These are phyloP conservation scores for Ischnura elegans DNA, from an alignment of 2,888 invertebrate species.

Conservation along the genomic window DNA sequence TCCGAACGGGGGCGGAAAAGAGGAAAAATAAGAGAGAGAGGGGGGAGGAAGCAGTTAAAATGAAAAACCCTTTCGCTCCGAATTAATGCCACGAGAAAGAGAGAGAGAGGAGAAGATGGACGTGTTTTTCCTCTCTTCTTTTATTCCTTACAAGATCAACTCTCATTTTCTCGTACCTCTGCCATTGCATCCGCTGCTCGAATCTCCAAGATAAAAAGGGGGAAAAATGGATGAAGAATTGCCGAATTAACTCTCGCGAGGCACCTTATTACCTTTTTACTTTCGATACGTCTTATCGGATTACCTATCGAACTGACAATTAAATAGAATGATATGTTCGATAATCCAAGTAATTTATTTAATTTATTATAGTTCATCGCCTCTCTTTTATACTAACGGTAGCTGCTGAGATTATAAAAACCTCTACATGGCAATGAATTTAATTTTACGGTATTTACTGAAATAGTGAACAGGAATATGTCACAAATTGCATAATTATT, in stretches of 20 bases:
- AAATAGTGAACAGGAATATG: too few species aligned
- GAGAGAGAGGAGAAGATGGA: not conserved
- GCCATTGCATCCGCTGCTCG: not conserved
- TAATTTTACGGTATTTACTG: too few species aligned
- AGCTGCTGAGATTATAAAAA: too few species aligned
- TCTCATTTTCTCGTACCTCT: not conserved
- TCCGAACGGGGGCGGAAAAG: not conserved
- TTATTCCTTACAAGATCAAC: conserved; percentile 24
- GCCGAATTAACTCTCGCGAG: not conserved
- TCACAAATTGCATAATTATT: too few species aligned
- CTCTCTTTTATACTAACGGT: too few species aligned
- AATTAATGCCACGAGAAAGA: not conserved
- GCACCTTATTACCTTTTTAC: not conserved
- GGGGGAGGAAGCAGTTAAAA: conserved; percentile 45
- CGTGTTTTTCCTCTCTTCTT: not conserved
- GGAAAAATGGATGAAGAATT: not conserved
- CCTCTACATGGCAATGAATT: too few species aligned
- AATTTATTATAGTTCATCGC: too few species aligned
- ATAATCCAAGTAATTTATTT: too few species aligned
- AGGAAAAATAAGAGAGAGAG: not conserved
- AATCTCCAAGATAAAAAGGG: not conserved
- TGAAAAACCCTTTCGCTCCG: conserved; percentile 45
- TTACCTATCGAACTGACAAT: too few species aligned
- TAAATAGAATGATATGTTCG: too few species aligned
- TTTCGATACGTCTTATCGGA: not conserved